Evolutionary conservation across 53 echinoderm and acorn worm species (phyloP).

Genomic region (Temnopleurus reevesii): DNA sequence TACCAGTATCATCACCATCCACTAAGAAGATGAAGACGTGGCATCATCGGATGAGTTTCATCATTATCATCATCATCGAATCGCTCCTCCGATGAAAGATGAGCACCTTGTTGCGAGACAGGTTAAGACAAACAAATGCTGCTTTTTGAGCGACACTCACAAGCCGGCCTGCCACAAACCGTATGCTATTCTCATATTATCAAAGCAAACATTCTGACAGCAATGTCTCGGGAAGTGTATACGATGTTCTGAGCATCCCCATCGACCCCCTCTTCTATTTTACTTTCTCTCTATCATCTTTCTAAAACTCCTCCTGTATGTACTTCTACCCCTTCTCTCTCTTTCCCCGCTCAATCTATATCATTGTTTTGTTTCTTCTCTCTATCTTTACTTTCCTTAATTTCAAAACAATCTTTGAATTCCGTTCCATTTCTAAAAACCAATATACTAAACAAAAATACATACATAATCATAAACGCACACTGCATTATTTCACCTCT

Average conservation of each 20-base stretch:
- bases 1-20: background rate
- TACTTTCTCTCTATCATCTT: background rate
- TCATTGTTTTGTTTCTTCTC: too few relatives aligned
- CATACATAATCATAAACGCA: too few relatives aligned
- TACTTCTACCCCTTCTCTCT: too few relatives aligned
- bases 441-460: too few relatives aligned
- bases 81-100: background rate
- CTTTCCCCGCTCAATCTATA: too few relatives aligned
- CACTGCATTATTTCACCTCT: too few relatives aligned
- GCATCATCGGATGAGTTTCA: background rate
- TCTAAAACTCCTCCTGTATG: too few relatives aligned
- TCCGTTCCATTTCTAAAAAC: too few relatives aligned
- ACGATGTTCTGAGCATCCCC: background rate
- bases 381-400: too few relatives aligned
- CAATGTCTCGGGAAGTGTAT: conserved; percentile 19
- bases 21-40: background rate
- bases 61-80: background rate
- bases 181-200: conserved; percentile 55
- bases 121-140: conserved; percentile 41
- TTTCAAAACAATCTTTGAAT: too few relatives aligned
- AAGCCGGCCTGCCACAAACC: conserved; percentile 16
- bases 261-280: too few relatives aligned
- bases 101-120: background rate
- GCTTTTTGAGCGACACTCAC: conserved; percentile 41
- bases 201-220: conserved; percentile 57